Evolutionary conservation across 2,888 invertebrate genomes (phyloP).

Genomic region (Drepanosiphum platanoidis): DNA sequence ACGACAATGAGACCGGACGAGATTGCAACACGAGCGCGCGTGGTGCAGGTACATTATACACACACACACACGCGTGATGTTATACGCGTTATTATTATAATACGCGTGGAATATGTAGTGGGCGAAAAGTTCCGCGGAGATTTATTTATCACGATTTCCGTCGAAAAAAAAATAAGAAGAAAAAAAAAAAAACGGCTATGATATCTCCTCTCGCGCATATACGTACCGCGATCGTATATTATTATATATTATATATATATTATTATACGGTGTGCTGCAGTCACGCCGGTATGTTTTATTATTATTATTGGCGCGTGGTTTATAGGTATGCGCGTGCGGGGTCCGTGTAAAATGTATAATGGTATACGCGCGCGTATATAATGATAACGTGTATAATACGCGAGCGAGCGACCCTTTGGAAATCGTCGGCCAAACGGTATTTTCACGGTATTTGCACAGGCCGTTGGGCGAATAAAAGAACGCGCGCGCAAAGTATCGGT

Average conservation of each 20-base stretch:
- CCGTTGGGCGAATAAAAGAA: too few relatives aligned
- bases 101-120: not conserved
- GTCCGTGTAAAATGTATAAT: too few relatives aligned
- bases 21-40: conserved; percentile 7
- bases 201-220: not conserved
- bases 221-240: not conserved
- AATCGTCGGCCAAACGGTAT: too few relatives aligned
- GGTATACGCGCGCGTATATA: not conserved
- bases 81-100: not conserved
- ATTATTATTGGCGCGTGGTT: not conserved
- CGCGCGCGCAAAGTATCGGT: too few relatives aligned
- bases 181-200: not conserved
- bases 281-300: not conserved
- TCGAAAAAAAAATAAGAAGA: too few relatives aligned
- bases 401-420: too few relatives aligned
- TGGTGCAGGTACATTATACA: too few relatives aligned
- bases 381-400: too few relatives aligned
- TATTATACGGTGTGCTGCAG: not conserved
- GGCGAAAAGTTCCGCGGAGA: conserved; percentile 39
- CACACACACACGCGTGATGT: not conserved
- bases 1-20: conserved; percentile 38
- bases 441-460: too few relatives aligned
- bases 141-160: conserved; percentile 38
- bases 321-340: too few relatives aligned
- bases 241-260: too few relatives aligned